Evolutionary conservation across 2,797 vertebrate genomes (phyloP).

Genomic region (Remorina albescens): DNA sequence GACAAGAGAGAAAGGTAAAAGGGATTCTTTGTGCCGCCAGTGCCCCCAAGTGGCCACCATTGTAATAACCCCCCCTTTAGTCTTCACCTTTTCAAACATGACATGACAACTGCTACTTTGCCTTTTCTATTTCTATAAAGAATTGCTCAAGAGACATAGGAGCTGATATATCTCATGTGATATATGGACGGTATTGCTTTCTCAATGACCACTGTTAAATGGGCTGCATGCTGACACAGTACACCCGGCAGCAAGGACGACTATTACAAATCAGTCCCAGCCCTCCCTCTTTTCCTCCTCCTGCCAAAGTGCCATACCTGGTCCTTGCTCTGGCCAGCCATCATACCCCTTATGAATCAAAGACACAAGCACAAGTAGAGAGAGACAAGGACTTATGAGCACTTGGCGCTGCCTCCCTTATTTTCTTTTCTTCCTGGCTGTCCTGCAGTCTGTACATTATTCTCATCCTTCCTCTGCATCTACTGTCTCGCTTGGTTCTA

Average conservation of each 20-base stretch:
- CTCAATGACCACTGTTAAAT: conserved; percentile 66
- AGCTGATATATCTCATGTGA: conserved; percentile 62
- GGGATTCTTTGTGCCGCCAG: conserved; percentile 67
- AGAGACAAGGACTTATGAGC: conserved; percentile 74
- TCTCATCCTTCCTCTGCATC: conserved; percentile 59
- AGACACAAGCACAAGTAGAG: conserved; percentile 66
- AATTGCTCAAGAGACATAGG: conserved; percentile 48
- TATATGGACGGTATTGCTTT: conserved; percentile 63
- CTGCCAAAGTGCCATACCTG: conserved; percentile 68
- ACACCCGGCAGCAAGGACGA: conserved; percentile 56
- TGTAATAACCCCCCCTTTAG: background rate
- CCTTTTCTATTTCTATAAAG: conserved; percentile 61
- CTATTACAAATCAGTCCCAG: conserved; percentile 66
- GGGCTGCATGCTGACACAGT: conserved; percentile 74
- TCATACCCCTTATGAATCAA: conserved; percentile 74
- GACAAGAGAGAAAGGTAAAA: conserved; percentile 23
- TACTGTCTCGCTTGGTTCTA: conserved; percentile 49
- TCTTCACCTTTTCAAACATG: conserved; percentile 42
- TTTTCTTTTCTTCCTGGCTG: conserved; percentile 22
- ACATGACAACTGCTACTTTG: conserved; percentile 54
- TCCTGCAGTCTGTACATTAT: conserved; percentile 50
- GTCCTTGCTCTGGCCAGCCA: conserved; percentile 67
- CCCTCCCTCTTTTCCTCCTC: conserved; percentile 42
- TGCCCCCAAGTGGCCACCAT: conserved; percentile 80
- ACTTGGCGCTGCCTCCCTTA: conserved; percentile 54